Percentiles rank a stretch among this genome's conserved stretches.
phyloP scores from a whole-genome alignment of 2,113 vertebrate genomes.

The Laticauda colubrina region DNA sequence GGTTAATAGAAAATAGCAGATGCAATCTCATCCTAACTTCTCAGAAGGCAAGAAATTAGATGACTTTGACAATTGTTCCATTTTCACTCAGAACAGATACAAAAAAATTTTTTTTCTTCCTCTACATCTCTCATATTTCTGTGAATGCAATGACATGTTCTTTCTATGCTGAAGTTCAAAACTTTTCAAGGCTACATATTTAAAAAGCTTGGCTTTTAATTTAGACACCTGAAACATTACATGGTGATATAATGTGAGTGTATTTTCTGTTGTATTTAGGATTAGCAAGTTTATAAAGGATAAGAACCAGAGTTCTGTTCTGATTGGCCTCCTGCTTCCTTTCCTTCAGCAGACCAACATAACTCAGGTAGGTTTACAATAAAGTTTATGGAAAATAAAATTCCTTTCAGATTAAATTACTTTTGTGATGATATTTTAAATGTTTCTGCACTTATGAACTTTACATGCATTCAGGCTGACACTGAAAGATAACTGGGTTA shows the following conservation, averaged over 20 bases:
- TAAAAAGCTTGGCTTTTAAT: background rate
- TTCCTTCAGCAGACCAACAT: conserved; percentile 82
- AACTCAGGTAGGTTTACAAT: conserved; percentile 71
- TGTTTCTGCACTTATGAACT: background rate
- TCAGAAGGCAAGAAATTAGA: background rate
- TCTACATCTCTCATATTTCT: background rate
- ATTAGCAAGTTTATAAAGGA: conserved; percentile 91
- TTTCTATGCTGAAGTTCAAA: background rate
- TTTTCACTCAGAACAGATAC: background rate
- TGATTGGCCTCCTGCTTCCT: conserved; percentile 86
- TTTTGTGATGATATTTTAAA: conserved; percentile 1
- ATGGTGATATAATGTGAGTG: background rate
- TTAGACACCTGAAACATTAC: background rate
- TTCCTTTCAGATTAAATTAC: conserved; percentile 13
- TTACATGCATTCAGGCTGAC: background rate
- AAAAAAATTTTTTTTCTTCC: background rate
- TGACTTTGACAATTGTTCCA: background rate
- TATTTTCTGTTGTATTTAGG: conserved; percentile 60
- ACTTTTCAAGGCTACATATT: background rate
- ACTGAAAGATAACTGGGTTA: background rate
- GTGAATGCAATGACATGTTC: background rate
- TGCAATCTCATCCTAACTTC: background rate
- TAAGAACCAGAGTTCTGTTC: conserved; percentile 85
- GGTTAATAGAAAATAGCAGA: background rate
- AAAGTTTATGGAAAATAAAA: background rate